Evolutionary conservation across 2,113 vertebrate genomes (phyloP), one percentile per base, ranked within the genome.

Genomic region (Tretioscincus oriximinensis): DNA sequence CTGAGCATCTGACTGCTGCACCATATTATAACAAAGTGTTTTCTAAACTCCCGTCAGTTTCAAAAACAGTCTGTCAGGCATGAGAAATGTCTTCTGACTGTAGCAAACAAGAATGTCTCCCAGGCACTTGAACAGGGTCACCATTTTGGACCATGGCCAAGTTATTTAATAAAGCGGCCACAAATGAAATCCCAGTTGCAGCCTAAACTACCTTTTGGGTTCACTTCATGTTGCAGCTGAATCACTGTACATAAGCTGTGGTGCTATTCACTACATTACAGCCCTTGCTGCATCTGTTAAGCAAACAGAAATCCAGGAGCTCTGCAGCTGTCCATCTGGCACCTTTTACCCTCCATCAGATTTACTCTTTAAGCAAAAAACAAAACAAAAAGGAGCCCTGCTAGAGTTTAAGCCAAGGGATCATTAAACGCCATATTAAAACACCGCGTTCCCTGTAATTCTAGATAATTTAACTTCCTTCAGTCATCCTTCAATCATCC

Each of bases 391-490:
- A 31, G 28, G 58, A 73, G 35, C 65, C 31, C 47, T 74, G 64
- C 35, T 24, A 76, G 51, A 64, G 26, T 64, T 26, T 11, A 63
- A 81, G 83, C 54, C 9, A 76, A 84, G 45, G 21, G n/a, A 77
- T 84, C 82, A 73, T 67, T 77, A 82, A 91, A 72, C 51, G 71
- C 41, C 29, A 73, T 61, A 73, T 71, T 82, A 54, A 78, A 84
- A 84, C 65, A 5, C 84, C 49, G 49, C 73, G 24, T 60, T 87
- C 71, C 61, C 35, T 73, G 28, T 45, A 47, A 61, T 84, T 84
- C 76, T 70, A 80, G 82, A 76, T 76, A 70, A 84, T 28, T 73
- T 74, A 41, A 81, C 45, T 81, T 31, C 18, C 51, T 73, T 35
- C 24, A 81, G 73, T 74, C 78, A 76, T 64, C 83, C 81, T 83